phyloP scores from a whole-genome alignment of 2,113 vertebrate species.

The Glaucidium brasilianum region DNA sequence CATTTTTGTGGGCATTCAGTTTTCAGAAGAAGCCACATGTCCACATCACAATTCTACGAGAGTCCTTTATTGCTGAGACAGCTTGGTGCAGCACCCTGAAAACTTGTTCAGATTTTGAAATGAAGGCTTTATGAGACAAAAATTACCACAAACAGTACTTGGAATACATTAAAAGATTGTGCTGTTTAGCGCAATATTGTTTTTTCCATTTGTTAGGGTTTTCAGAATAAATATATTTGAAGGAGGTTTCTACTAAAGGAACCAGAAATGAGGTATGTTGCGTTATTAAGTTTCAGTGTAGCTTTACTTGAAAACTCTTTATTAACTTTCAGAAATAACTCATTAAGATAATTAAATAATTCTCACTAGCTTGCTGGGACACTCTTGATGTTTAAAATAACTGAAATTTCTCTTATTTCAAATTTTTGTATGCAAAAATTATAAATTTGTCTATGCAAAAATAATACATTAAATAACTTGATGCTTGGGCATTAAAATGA shows the following conservation, averaged over 20 bases:
- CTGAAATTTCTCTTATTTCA: neutral
- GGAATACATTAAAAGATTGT: neutral
- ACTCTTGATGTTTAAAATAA: neutral
- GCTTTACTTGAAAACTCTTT: neutral
- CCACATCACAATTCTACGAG: neutral
- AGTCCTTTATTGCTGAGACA: neutral
- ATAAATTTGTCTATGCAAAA: neutral
- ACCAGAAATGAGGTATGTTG: neutral
- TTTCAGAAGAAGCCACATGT: neutral
- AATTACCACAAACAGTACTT: neutral
- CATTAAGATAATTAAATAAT: neutral
- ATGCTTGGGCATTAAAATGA: neutral
- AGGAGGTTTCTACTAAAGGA: neutral
- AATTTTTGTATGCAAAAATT: neutral
- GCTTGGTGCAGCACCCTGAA: neutral
- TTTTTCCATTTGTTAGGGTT: neutral
- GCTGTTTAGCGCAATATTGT: neutral
- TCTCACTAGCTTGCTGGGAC: neutral
- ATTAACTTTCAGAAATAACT: neutral
- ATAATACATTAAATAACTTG: neutral
- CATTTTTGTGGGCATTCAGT: neutral
- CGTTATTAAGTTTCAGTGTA: neutral
- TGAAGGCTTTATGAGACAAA: neutral
- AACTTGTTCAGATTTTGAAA: neutral
- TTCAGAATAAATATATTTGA: neutral